These are phyloP conservation scores for Lithobates pipiens DNA, from an alignment of 2,797 vertebrate genomes.

Conservation along the genomic window DNA sequence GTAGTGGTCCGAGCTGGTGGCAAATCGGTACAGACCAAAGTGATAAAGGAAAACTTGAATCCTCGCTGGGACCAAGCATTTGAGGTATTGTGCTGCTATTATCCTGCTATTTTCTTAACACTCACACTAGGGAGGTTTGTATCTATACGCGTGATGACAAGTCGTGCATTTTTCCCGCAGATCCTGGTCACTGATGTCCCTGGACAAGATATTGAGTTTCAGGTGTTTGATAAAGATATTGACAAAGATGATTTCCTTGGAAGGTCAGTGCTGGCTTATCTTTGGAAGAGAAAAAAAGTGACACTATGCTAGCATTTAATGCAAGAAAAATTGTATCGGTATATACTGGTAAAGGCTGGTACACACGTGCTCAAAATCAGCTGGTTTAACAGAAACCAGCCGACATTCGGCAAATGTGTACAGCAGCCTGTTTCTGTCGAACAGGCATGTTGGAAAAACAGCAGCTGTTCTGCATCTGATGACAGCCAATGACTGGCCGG, in stretches of 20 bases:
- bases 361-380: too few relatives aligned
- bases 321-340: too few relatives aligned
- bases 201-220: constrained; percentile 90
- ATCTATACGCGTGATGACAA: background rate
- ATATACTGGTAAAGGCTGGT: too few relatives aligned
- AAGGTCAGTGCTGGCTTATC: constrained; percentile 73
- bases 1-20: constrained; percentile 87
- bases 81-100: constrained; percentile 85
- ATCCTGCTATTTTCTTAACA: too few relatives aligned
- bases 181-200: constrained; percentile 86
- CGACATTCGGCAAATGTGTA: too few relatives aligned
- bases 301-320: background rate
- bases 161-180: constrained; percentile 67
- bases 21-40: constrained; percentile 83
- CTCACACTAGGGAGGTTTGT: background rate
- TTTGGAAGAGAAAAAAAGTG: background rate
- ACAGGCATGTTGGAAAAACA: too few relatives aligned
- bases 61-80: constrained; percentile 91
- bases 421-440: too few relatives aligned
- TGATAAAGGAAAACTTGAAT: constrained; percentile 90
- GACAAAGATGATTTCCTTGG: constrained; percentile 94
- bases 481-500: too few relatives aligned
- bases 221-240: constrained; percentile 91
- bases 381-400: too few relatives aligned
- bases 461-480: too few relatives aligned